These are phyloP conservation scores for Orestias chungarensis DNA, from an alignment of 2,797 vertebrate species.

Conservation along the genomic window DNA sequence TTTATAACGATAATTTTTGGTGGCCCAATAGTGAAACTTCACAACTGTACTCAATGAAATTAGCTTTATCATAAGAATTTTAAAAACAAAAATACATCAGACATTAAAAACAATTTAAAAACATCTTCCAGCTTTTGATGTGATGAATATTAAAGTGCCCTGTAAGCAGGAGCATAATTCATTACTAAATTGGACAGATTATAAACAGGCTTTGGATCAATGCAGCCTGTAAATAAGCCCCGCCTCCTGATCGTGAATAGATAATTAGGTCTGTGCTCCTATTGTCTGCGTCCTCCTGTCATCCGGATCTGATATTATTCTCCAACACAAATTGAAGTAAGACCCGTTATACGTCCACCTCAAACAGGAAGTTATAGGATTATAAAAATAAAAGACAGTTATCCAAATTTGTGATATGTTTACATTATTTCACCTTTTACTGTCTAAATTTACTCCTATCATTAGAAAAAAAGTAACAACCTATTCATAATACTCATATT, in stretches of 20 bases:
- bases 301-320: slow-evolving; percentile 49
- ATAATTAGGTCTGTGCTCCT: slow-evolving; percentile 45
- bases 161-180: slow-evolving; percentile 11
- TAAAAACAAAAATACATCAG: neutral
- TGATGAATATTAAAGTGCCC: neutral
- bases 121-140: neutral
- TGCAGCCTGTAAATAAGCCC: slow-evolving; percentile 23
- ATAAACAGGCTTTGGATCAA: slow-evolving; percentile 40
- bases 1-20: too few relatives aligned
- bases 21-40: too few relatives aligned
- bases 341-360: neutral
- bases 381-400: slow-evolving; percentile 45
- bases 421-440: too few relatives aligned
- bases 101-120: neutral
- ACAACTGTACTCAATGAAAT: too few relatives aligned
- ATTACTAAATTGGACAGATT: slow-evolving; percentile 5
- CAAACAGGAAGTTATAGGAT: slow-evolving; percentile 14
- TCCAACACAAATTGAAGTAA: slow-evolving; percentile 2
- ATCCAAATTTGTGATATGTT: too few relatives aligned
- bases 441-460: neutral
- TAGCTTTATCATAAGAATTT: too few relatives aligned
- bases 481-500: neutral
- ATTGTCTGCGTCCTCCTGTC: slow-evolving; percentile 51
- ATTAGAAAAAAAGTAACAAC: neutral
- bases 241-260: slow-evolving; percentile 70